Percentiles rank a stretch among this genome's conserved stretches.
phyloP scores from a whole-genome alignment of 2,888 invertebrate species.

The Halictus quadricinctus region DNA sequence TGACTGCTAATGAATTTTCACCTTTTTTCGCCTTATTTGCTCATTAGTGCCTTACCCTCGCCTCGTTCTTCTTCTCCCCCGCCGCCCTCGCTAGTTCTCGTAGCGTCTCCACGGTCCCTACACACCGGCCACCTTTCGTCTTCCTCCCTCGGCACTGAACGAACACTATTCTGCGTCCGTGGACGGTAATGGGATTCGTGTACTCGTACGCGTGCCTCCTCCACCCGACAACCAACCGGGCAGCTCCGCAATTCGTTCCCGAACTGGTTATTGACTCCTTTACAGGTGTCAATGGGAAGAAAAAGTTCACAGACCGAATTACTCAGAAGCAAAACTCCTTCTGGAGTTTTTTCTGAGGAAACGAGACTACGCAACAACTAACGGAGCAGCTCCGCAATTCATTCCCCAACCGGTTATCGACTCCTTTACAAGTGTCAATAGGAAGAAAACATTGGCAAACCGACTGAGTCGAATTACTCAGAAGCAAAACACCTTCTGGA shows the following conservation, averaged over 20 bases:
- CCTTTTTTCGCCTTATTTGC: conserved; percentile 77
- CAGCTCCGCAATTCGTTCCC: not conserved
- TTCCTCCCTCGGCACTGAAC: conserved; percentile 32
- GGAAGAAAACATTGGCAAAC: not conserved
- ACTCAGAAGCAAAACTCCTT: not conserved
- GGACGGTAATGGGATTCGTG: conserved; percentile 42
- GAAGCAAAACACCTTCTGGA: too few relatives aligned
- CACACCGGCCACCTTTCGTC: conserved; percentile 39
- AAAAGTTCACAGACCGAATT: not conserved
- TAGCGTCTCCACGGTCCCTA: conserved; percentile 24
- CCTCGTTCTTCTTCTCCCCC: conserved; percentile 50
- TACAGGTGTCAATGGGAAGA: not conserved
- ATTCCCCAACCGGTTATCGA: not conserved
- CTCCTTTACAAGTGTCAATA: not conserved
- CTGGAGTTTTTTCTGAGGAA: not conserved
- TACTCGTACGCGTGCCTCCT: conserved; percentile 3
- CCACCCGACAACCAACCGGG: not conserved
- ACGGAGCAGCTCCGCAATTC: not conserved
- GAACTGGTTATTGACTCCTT: not conserved
- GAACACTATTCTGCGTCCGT: conserved; percentile 37
- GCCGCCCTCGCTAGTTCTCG: conserved; percentile 6
- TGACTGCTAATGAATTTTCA: conserved; percentile 80
- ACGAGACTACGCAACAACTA: not conserved
- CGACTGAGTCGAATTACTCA: too few relatives aligned
- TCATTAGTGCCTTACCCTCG: conserved; percentile 77